Base-by-base conservation (phyloP, 2,113 vertebrate species). In the Hiodon alosoides region DNA sequence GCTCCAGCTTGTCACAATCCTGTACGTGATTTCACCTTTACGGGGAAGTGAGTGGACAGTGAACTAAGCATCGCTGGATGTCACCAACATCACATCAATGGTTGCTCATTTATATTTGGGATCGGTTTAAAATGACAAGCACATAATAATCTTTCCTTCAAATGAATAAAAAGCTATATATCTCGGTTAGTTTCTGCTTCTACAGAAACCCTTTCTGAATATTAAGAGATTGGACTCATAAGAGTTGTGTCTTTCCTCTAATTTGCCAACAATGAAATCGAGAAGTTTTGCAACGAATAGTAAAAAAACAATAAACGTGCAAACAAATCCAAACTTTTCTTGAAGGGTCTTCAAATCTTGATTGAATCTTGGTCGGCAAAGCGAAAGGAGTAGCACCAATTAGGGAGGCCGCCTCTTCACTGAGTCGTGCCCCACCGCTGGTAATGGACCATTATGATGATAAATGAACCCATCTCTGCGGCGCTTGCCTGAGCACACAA, bases 361-460 rank as follows among this genome's bases (percentile, higher is more conserved):
- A 89, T 88, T 86, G 90, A 90, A 86, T 88, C 83, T 84, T 90
- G 90, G 85, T 76, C 81, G 87, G 77, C 75, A 82, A 82, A 89
- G 82, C 82, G 87, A 82, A 87, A 73, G 77, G 83, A 90, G 86
- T 87, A 86, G 87, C 90, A 85, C 89, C 90, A 92, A 91, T 94
- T 93, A 93, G 86, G 81, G 87, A 71, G 80, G 85, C 90, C 90
- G 85, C 90, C 91, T 91, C 83, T 85, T 92, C 87, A 85, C 85
- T 89, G 90, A 92, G 84, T 93, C 92, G 91, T 90, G 88, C 91
- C 90, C 90, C 89, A 93, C 93, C 83, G 81, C 66, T 87, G 84
- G 90, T 92, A 92, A 93, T 92, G 89, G 88, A 86, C 91, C 92
- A 92, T 93, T 92, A 93, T 91, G 89, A 91, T 93, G 92, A 93